Base-by-base conservation (phyloP, 1,140 invertebrate species). In the Venturia canescens region DNA sequence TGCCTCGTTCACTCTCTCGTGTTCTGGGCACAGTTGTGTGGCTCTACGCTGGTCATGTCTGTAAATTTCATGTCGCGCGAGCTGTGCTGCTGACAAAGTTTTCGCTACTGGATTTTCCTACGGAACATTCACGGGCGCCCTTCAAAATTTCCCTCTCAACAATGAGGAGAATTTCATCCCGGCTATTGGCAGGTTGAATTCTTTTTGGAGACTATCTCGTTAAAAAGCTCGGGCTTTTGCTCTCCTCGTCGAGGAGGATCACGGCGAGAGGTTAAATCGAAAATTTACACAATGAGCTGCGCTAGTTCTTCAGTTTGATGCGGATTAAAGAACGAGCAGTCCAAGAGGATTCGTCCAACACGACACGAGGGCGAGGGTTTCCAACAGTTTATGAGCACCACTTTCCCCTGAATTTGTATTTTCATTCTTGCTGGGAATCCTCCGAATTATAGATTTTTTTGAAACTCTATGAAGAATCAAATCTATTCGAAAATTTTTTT, bases 41-140 rank as follows among this genome's bases (percentile, higher is more conserved):
- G 7, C 2, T 11, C 23, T 66, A 27, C 15, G 3, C 13, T 23
- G 0, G 23, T 15, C 3, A 23, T 66, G n/a, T 57, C 53, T 66
- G 21, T 66, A 66, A 11, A 44, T 44, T 27, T 13, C 21, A 66
- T 23, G 4, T 66, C 60, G 27, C 5, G 23, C 21, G 27, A 23
- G 23, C 21, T 27, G 60, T 15, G 23, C 60, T 31, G 27, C 27
- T 34, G 53, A 29, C 7, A 76, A 76, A 76, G 53, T 76, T 76
- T 29, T 21, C 0, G 29, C 74, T 76, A 16, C 74, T 29, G 74
- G 63, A 63, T 76, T 76, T 76, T 76, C 53, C 74, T 63, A 76
- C 74, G 27, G 53, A 31, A 63, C 38, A 57, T 76, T 34, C 53
- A 21, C 74, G 27, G 0, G 26, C 26, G 26, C 26, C 38, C 50